These are phyloP conservation scores for Gymnoscopelus braueri DNA, from an alignment of 2,797 vertebrate genomes.

Conservation along the genomic window DNA sequence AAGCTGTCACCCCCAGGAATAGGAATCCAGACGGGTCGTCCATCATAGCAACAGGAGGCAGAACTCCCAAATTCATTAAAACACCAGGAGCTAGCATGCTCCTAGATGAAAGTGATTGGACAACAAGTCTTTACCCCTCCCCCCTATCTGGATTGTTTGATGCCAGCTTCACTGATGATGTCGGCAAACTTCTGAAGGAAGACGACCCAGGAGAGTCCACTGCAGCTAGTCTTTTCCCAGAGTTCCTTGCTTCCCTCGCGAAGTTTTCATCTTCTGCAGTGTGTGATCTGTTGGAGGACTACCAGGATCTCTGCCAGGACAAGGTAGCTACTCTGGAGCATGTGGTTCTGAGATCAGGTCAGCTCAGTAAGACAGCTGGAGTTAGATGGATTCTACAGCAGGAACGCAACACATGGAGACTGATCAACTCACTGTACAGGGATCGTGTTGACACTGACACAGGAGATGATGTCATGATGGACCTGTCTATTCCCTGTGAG, in stretches of 20 bases:
- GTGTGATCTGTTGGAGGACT: slow-evolving; percentile 93
- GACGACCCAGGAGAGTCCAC: slow-evolving; percentile 96
- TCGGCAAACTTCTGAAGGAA: slow-evolving; percentile 88
- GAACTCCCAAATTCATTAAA: slow-evolving; percentile 81
- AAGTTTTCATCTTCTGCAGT: slow-evolving; percentile 90
- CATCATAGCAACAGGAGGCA: slow-evolving; percentile 83
- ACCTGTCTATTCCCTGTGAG: slow-evolving; percentile 83
- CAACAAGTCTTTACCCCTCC: slow-evolving; percentile 78
- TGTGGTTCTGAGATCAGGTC: slow-evolving; percentile 90
- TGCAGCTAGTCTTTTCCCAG: slow-evolving; percentile 91
- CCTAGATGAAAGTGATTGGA: slow-evolving; percentile 92
- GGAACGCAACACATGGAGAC: slow-evolving; percentile 95
- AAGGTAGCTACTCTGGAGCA: slow-evolving; percentile 87
- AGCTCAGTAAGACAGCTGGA: slow-evolving; percentile 94
- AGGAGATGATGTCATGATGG: slow-evolving; percentile 91
- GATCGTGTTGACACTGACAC: slow-evolving; percentile 92
- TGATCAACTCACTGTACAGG: slow-evolving; percentile 93
- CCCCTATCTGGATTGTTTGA: slow-evolving; percentile 81
- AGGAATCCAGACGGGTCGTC: slow-evolving; percentile 85
- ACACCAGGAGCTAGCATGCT: slow-evolving; percentile 81
- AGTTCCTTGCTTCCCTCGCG: slow-evolving; percentile 90
- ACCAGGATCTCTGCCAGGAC: slow-evolving; percentile 88
- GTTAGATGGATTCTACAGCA: slow-evolving; percentile 96
- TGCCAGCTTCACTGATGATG: slow-evolving; percentile 84
- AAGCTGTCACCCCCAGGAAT: slow-evolving; percentile 79